A percentile compares a stretch with the other conserved stretches of the same genome.
These are phyloP conservation scores for Halcyon badia DNA, from an alignment of 2,797 vertebrate genomes.

Conservation along the genomic window DNA sequence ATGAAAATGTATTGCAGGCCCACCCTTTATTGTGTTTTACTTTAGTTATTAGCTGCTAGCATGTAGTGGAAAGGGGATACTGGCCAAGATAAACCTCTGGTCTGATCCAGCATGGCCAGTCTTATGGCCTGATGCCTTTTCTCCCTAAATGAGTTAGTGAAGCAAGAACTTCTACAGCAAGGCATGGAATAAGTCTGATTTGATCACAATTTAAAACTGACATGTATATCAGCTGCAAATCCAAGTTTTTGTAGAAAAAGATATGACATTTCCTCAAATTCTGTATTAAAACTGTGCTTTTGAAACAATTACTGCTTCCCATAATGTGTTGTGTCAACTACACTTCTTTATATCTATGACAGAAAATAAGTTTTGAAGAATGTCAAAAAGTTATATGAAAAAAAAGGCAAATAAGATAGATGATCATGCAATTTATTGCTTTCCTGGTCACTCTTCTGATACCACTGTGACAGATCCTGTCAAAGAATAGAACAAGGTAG, in stretches of 20 bases:
- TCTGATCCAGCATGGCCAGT: background rate
- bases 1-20: background rate
- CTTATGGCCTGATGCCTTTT: background rate
- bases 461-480: background rate
- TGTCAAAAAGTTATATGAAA: background rate
- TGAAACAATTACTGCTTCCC: background rate
- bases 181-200: background rate
- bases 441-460: background rate
- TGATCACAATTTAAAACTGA: background rate
- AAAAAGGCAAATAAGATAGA: background rate
- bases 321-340: rapidly evolving
- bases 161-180: background rate
- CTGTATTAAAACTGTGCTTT: background rate
- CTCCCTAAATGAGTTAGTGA: background rate
- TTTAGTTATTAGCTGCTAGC: background rate
- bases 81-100: background rate
- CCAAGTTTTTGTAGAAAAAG: background rate
- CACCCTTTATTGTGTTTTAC: background rate
- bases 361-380: background rate
- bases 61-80: background rate
- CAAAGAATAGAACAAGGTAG: background rate
- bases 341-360: background rate
- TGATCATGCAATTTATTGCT: background rate
- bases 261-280: background rate
- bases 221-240: background rate